Conservation (phyloP, 2,797 vertebrate genomes). For the Neomorphus geoffroyi region DNA sequence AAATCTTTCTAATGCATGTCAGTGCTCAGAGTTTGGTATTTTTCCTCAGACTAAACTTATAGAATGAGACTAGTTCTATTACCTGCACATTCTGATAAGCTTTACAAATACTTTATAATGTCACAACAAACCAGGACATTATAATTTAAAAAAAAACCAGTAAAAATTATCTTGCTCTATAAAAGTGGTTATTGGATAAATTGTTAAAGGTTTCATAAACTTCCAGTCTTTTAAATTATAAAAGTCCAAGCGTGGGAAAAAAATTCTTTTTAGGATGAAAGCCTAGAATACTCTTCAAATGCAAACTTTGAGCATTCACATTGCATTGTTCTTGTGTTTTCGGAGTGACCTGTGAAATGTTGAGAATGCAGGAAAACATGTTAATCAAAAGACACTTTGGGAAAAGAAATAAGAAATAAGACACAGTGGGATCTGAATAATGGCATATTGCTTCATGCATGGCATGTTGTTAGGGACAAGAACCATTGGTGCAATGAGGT, state of each 20-base stretch:
- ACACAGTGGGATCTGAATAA: background rate
- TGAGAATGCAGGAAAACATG: background rate
- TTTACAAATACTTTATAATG: background rate
- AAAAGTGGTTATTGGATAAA: background rate
- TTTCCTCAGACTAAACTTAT: background rate
- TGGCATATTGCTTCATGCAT: background rate
- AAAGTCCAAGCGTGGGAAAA: background rate
- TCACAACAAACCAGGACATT: background rate
- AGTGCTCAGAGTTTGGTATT: background rate
- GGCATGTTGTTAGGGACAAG: background rate
- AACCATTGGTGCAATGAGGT: background rate
- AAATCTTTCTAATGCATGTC: background rate
- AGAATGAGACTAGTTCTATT: background rate
- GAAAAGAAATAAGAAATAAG: background rate
- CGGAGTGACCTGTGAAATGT: background rate
- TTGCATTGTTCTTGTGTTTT: background rate
- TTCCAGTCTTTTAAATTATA: background rate
- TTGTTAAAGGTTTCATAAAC: background rate
- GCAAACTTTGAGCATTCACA: background rate
- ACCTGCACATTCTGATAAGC: background rate
- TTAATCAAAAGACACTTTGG: background rate
- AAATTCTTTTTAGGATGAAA: background rate
- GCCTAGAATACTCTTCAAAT: background rate
- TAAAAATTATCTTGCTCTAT: background rate
- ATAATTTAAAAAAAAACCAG: background rate